Conservation (phyloP, 2,888 invertebrate genomes). For the Cheilosia grossa region DNA sequence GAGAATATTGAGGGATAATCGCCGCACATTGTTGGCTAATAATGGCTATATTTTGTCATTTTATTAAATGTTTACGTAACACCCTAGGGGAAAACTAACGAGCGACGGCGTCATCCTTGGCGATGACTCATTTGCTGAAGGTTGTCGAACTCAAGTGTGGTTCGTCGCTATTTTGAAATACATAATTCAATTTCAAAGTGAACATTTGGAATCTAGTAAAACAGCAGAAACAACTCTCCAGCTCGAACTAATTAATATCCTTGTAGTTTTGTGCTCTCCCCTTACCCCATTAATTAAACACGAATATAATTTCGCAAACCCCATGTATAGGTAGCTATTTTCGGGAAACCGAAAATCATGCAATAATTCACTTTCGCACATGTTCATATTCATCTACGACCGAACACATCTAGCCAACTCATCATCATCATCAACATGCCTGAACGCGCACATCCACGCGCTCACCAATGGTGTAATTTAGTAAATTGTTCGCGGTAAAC, state of each 20-base stretch:
- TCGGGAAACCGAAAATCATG: conserved; percentile 30
- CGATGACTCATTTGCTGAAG: background rate
- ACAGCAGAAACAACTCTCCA: conserved; percentile 23
- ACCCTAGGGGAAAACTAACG: background rate
- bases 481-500: conserved; percentile 73
- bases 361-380: conserved; percentile 60
- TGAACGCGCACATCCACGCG: conserved; percentile 26
- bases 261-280: conserved; percentile 15
- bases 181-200: no score
- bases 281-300: conserved; percentile 48
- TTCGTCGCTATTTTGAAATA: background rate
- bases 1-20: background rate
- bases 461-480: conserved; percentile 62
- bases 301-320: conserved; percentile 41
- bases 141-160: no score
- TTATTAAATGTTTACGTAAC: conserved; percentile 25
- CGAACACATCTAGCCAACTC: conserved; percentile 52
- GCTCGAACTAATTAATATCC: conserved; percentile 46
- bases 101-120: background rate
- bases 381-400: background rate
- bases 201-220: conserved; percentile 1
- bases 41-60: conserved; percentile 34
- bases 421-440: conserved; percentile 62
- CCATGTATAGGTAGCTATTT: background rate
- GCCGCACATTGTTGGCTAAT: background rate